Evolutionary conservation across 23 tunicate species (phyloP).

Genomic region (Clavelina lepadiformis): DNA sequence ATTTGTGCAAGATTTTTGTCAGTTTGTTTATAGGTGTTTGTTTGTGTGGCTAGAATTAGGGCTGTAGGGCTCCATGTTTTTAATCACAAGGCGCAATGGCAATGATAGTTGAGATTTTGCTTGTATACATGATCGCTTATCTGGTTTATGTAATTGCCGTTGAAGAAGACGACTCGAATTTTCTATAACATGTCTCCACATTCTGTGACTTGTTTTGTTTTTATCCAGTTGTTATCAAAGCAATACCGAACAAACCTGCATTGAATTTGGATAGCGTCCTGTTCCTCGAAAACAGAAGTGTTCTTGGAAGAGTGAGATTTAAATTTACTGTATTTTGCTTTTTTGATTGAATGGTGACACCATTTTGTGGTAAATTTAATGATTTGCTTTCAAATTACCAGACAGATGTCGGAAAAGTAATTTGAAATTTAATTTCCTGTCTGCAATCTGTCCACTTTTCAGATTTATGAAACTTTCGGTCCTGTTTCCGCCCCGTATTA

Average conservation of each 20-base stretch:
- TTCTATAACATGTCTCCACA: neutral
- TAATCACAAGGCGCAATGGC: too few relatives aligned
- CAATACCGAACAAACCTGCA: slow-evolving; percentile 34
- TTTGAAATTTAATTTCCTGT: neutral
- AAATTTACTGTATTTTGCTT: neutral
- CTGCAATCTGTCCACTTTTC: too few relatives aligned
- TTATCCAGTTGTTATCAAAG: slow-evolving; percentile 44
- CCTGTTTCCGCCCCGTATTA: slow-evolving; percentile 55
- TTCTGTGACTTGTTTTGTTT: neutral
- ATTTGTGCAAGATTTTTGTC: too few relatives aligned
- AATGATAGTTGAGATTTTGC: neutral
- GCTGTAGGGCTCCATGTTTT: too few relatives aligned
- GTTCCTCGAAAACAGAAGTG: slow-evolving; percentile 27
- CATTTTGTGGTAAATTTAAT: neutral
- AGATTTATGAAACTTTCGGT: slow-evolving; percentile 59
- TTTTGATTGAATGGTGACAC: neutral
- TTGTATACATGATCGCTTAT: neutral
- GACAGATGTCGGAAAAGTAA: neutral
- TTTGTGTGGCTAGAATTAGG: too few relatives aligned
- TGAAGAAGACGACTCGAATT: neutral
- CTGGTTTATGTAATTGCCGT: neutral
- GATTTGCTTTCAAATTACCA: neutral
- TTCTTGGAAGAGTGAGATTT: slow-evolving; percentile 21
- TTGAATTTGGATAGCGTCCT: slow-evolving; percentile 45
- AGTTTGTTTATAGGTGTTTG: too few relatives aligned